Percentiles rank a stretch among this genome's conserved stretches.
These are phyloP conservation scores for Nudaria mundana DNA, from an alignment of 2,888 invertebrate genomes.

Conservation along the genomic window DNA sequence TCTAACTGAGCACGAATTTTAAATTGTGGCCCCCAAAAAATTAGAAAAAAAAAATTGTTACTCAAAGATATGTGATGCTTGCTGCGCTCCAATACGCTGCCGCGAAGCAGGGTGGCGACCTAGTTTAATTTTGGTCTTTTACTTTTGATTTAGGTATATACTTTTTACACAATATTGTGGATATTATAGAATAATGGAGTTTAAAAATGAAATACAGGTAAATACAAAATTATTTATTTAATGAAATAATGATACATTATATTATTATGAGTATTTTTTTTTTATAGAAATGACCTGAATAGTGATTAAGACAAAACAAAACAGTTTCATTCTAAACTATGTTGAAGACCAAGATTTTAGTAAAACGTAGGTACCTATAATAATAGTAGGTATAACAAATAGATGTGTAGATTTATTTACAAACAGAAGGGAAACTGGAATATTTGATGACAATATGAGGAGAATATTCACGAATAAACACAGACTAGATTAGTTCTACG, in stretches of 20 bases:
- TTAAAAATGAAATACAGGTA: neutral
- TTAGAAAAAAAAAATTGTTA: too few relatives aligned
- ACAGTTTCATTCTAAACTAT: constrained; percentile 5
- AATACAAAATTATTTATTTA: constrained; percentile 24
- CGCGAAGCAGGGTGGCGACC: too few relatives aligned
- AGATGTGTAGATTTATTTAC: constrained; percentile 33
- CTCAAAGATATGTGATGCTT: too few relatives aligned
- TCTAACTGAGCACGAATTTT: too few relatives aligned
- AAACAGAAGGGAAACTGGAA: constrained; percentile 13
- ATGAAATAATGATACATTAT: constrained; percentile 26
- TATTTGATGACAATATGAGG: constrained; percentile 8
- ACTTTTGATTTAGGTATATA: too few relatives aligned
- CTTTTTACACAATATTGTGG: too few relatives aligned
- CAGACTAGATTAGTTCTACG: constrained; percentile 78
- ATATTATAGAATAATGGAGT: too few relatives aligned
- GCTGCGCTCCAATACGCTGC: too few relatives aligned
- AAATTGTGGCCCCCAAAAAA: too few relatives aligned
- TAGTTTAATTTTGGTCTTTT: too few relatives aligned
- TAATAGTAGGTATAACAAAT: constrained; percentile 11
- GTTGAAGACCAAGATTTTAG: constrained; percentile 4
- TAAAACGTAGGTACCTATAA: too few relatives aligned
- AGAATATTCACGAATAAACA: constrained; percentile 38
- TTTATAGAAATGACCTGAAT: constrained; percentile 13
- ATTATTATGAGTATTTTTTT: constrained; percentile 22
- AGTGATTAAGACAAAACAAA: constrained; percentile 3